Base-by-base conservation (phyloP, 2,113 vertebrate species). In the Ciconia boyciana region DNA sequence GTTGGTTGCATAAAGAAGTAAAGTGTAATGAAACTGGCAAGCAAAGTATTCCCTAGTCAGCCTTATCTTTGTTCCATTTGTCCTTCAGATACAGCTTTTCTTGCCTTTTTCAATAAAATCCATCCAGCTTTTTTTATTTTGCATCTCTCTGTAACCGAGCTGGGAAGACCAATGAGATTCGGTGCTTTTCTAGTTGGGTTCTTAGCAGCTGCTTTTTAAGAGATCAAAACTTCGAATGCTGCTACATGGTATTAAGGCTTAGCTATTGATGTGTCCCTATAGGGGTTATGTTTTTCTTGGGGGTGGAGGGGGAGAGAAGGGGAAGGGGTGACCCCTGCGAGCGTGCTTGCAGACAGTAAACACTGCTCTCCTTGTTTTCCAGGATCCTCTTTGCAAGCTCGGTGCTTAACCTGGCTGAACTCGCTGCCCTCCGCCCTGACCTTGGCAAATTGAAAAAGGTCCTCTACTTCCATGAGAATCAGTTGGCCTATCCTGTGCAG, bases 381-480 rank as follows among this genome's bases (percentile, higher is more conserved):
- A 98, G 98, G 98, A 98, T 98, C 79, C 98, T 99, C 60, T 99
- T 99, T 92, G 97, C 99, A 97, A 99, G 99, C 97, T 99, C 99
- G 0, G 99, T 99, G 85, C 98, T 99, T 94, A 99, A 99, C 98
- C 98, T 99, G 94, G 98, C 99, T 89, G 98, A 99, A 98, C 98
- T 99, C 93, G 70, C 97, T 94, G 99, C 98, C 97, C 99, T 99
- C 97, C 99, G 99, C 93, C 99, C 99, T 97, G 98, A 99, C 98
- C 98, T 99, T 97, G 98, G 98, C 83, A 98, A 98, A 97, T 97
- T 98, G 94, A 99, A 98, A 98, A 99, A 99, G 98, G 96, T 99
- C 77, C 98, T 99, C 84, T 99, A 99, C 97, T 99, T 99, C 98
- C 99, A 99, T 25, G 99, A 99, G 97, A 99, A 99, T 98, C 99